These are phyloP conservation scores for Myotis davidii DNA, from an alignment of 2,113 vertebrate species.

Conservation along the genomic window DNA sequence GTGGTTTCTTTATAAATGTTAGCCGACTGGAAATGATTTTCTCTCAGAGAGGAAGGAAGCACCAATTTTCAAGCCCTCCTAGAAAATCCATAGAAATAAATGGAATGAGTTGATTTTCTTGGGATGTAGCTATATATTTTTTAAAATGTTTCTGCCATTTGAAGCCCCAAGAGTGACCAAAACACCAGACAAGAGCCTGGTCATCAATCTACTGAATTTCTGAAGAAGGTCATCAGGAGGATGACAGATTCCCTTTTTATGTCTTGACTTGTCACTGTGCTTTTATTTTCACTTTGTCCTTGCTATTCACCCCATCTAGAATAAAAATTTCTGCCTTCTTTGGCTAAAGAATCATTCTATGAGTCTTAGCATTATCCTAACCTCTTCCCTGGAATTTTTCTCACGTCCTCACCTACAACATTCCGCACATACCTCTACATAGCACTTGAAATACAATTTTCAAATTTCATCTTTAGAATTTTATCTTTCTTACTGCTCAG, in stretches of 20 bases:
- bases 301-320: background rate
- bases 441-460: background rate
- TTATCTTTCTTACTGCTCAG: background rate
- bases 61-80: background rate
- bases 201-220: background rate
- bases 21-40: background rate
- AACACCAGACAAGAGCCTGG: background rate
- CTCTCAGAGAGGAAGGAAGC: background rate
- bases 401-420: background rate
- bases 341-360: background rate
- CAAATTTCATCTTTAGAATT: background rate
- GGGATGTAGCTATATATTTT: background rate
- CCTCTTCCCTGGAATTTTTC: background rate
- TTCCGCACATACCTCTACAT: background rate
- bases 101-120: background rate
- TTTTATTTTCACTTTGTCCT: background rate
- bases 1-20: background rate
- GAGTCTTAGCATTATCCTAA: background rate
- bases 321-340: background rate
- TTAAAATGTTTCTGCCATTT: background rate
- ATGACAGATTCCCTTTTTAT: background rate
- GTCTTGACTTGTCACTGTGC: background rate
- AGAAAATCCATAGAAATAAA: background rate
- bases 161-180: background rate
- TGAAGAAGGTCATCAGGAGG: background rate